phyloP scores from a whole-genome alignment of 2,888 invertebrate species.

The Lingula anatina region DNA sequence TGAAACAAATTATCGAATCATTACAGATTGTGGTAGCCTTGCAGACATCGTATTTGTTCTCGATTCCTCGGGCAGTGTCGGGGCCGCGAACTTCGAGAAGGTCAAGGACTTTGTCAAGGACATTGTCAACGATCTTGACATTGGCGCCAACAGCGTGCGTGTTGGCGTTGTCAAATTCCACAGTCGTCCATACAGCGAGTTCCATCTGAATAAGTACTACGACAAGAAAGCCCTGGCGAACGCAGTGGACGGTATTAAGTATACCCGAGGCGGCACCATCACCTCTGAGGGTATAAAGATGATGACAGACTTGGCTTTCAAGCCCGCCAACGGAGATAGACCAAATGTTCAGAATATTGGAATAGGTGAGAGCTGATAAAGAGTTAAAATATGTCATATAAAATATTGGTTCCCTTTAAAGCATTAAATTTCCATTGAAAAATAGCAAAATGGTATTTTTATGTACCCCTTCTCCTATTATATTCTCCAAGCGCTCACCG shows the following conservation, averaged over 20 bases:
- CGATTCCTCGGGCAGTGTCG: slow-evolving; percentile 40
- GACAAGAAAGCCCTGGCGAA: slow-evolving; percentile 19
- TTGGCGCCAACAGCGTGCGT: slow-evolving; percentile 26
- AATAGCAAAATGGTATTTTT: too few relatives aligned
- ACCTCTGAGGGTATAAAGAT: slow-evolving; percentile 30
- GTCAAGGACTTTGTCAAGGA: slow-evolving; percentile 32
- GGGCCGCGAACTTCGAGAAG: slow-evolving; percentile 26
- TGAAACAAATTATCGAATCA: too few relatives aligned
- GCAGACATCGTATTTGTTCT: slow-evolving; percentile 39
- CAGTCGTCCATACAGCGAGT: slow-evolving; percentile 28
- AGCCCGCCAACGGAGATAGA: slow-evolving; percentile 17
- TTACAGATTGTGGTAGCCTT: slow-evolving; percentile 23
- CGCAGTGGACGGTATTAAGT: slow-evolving; percentile 30
- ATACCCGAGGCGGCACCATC: slow-evolving; percentile 35
- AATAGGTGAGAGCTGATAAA: slow-evolving; percentile 11
- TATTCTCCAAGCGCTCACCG: too few relatives aligned
- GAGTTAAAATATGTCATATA: slow-evolving; percentile 2
- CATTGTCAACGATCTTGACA: slow-evolving; percentile 25
- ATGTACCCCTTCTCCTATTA: too few relatives aligned
- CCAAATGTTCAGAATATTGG: slow-evolving; percentile 23
- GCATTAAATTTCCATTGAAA: too few relatives aligned
- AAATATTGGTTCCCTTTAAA: slow-evolving; percentile 9
- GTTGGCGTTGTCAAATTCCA: slow-evolving; percentile 29
- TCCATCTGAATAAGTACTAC: slow-evolving; percentile 30
- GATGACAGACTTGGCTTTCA: slow-evolving; percentile 13